Evolutionary conservation across 2,797 vertebrate species (phyloP).

Genomic region (Enteromius paludinosus): DNA sequence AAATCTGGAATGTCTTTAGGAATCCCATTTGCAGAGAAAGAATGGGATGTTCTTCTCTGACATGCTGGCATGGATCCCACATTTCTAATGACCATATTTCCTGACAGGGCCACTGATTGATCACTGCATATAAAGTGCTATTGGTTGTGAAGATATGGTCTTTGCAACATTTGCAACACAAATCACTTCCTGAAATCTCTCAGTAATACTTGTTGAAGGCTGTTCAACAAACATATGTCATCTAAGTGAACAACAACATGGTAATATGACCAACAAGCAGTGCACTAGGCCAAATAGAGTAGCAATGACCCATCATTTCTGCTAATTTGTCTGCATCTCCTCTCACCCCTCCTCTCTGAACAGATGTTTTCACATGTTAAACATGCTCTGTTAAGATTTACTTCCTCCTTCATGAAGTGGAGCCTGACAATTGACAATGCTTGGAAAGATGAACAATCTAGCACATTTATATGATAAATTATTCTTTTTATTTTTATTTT

Average conservation of each 20-base stretch:
- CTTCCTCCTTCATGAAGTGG: slow-evolving; percentile 25
- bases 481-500: no score
- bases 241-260: not conserved
- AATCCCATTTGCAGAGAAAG: slow-evolving; percentile 47
- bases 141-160: slow-evolving; percentile 1
- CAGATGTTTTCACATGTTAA: slow-evolving; percentile 46
- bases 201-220: not conserved
- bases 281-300: not conserved
- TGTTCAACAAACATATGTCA: slow-evolving; percentile 2
- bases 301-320: not conserved
- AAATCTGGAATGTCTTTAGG: slow-evolving; percentile 35
- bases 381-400: not conserved
- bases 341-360: not conserved
- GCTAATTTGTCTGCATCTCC: slow-evolving; percentile 4
- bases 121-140: slow-evolving; percentile 4
- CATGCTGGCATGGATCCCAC: slow-evolving; percentile 40
- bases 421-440: slow-evolving; percentile 13
- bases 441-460: not conserved
- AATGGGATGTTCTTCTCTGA: slow-evolving; percentile 45
- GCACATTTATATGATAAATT: not conserved
- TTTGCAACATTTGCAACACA: not conserved
- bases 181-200: not conserved
- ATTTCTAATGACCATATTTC: slow-evolving; percentile 43
- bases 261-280: not conserved
- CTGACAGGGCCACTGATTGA: slow-evolving; percentile 35